Evolutionary conservation across 2,797 vertebrate genomes (phyloP), one percentile per base, ranked within the genome.

Genomic region (Philypnodon macrostomus): DNA sequence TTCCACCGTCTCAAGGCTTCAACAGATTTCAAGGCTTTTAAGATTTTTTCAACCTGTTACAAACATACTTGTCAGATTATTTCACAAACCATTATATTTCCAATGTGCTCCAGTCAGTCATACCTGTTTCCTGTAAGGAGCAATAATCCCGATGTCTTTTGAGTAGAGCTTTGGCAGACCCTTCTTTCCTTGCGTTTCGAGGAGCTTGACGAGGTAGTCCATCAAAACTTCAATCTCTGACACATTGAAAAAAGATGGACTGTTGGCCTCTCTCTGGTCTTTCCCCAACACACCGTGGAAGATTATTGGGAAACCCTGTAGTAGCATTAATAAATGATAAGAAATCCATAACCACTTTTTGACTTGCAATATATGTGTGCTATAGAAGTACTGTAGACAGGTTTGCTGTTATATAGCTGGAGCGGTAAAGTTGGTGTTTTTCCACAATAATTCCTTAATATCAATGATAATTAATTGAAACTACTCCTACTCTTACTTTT

Each of bases 61-160:
- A 45, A 49, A 39, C 40, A 9, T 1, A 21, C 39, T 11, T 11
- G 13, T 24, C 23, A 37, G 18, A 23, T n/a, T n/a, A n/a, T n/a
- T n/a, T n/a, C n/a, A n/a, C n/a, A n/a, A n/a, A n/a, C n/a, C n/a
- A n/a, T n/a, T n/a, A n/a, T n/a, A n/a, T n/a, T n/a, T n/a, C n/a
- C n/a, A n/a, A n/a, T n/a, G n/a, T n/a, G n/a, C n/a, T n/a, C n/a
- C n/a, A n/a, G n/a, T n/a, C n/a, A 2, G 17, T 4, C 83, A 86
- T 76, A 95, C 95, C 84, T 98, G 95, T 80, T 97, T 98, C 58
- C 94, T 92, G 82, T 97, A 98, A 5, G 94, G 95, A 19, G 93
- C 74, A 65, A 98, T 97, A 40, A 97, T 87, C 15, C 95, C 95
- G 0, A 97, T 82, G 2, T 94, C 92, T 65, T 84, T 88, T 4